A percentile compares a stretch with the other conserved stretches of the same genome.
These are phyloP conservation scores for Glossosoma conforme DNA, from an alignment of 1,140 invertebrate genomes.

Conservation along the genomic window DNA sequence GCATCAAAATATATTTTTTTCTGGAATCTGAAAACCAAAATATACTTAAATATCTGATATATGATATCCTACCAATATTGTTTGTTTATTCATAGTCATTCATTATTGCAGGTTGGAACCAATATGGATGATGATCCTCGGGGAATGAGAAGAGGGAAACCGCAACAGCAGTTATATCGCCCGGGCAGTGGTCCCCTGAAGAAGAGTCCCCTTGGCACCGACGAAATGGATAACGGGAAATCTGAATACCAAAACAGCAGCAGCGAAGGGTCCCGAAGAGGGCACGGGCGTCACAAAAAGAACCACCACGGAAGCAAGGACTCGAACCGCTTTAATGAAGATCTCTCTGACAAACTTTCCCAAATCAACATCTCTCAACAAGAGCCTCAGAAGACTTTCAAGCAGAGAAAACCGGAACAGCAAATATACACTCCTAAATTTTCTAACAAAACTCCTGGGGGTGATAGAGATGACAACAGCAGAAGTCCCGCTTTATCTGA, in stretches of 20 bases:
- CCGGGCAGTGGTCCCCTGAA: slow-evolving; percentile 49
- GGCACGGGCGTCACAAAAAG: slow-evolving; percentile 40
- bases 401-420: slow-evolving; percentile 45
- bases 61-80: too few species aligned
- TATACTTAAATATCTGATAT: too few species aligned
- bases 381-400: slow-evolving; percentile 21
- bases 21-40: too few species aligned
- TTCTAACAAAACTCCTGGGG: slow-evolving; percentile 7
- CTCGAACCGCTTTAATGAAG: slow-evolving; percentile 18
- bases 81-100: too few species aligned
- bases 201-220: slow-evolving; percentile 32
- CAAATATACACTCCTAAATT: slow-evolving; percentile 40
- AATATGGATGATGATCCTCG: slow-evolving; percentile 51
- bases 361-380: slow-evolving; percentile 14
- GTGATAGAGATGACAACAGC: slow-evolving; percentile 17
- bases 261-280: slow-evolving; percentile 32
- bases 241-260: slow-evolving; percentile 34
- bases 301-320: slow-evolving; percentile 37
- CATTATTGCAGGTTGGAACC: slow-evolving; percentile 25
- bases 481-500: slow-evolving; percentile 17
- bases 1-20: too few species aligned
- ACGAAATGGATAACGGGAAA: slow-evolving; percentile 29
- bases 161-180: slow-evolving; percentile 48
- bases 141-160: slow-evolving; percentile 48
- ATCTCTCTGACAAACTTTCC: slow-evolving; percentile 15